Evolutionary conservation across 1,140 invertebrate genomes (phyloP).

Genomic region (Nomia melanderi): DNA sequence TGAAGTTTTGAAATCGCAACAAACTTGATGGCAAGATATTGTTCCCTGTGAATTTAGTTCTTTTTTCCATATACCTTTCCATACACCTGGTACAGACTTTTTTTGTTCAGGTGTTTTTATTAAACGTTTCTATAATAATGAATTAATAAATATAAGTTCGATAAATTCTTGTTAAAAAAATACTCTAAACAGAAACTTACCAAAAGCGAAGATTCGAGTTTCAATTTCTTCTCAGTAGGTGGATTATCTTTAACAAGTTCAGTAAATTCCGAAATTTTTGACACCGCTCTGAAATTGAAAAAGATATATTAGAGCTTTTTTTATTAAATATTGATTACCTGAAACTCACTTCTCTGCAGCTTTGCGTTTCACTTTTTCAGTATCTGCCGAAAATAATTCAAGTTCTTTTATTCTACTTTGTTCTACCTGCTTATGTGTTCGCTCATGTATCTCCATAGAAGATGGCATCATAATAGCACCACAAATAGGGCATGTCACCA

Average conservation of each 20-base stretch:
- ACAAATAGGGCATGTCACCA: conserved; percentile 82
- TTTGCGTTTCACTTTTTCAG: conserved; percentile 75
- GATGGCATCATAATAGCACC: conserved; percentile 81
- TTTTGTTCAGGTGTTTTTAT: conserved; percentile 62
- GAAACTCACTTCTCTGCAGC: conserved; percentile 81
- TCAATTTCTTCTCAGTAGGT: conserved; percentile 21
- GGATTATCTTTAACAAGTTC: conserved; percentile 56
- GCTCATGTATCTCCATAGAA: conserved; percentile 82
- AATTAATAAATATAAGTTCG: conserved; percentile 14
- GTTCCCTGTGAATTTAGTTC: conserved; percentile 54
- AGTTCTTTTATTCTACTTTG: conserved; percentile 58
- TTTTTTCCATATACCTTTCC: conserved; percentile 69
- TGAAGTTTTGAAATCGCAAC: conserved; percentile 64
- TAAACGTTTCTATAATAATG: conserved; percentile 61
- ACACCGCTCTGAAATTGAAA: conserved; percentile 68
- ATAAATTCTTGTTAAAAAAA: background rate
- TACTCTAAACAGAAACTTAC: conserved; percentile 21
- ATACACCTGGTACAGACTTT: conserved; percentile 65
- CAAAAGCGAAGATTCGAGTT: conserved; percentile 12
- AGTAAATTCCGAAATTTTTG: conserved; percentile 73
- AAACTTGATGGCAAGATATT: conserved; percentile 67
- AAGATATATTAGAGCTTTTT: conserved; percentile 11
- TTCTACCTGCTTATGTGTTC: conserved; percentile 67
- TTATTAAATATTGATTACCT: background rate
- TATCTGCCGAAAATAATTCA: background rate